A percentile compares a stretch with the other conserved stretches of the same genome.
Evolutionary conservation across 2,888 invertebrate species (phyloP).

Genomic region (Patella depressa): DNA sequence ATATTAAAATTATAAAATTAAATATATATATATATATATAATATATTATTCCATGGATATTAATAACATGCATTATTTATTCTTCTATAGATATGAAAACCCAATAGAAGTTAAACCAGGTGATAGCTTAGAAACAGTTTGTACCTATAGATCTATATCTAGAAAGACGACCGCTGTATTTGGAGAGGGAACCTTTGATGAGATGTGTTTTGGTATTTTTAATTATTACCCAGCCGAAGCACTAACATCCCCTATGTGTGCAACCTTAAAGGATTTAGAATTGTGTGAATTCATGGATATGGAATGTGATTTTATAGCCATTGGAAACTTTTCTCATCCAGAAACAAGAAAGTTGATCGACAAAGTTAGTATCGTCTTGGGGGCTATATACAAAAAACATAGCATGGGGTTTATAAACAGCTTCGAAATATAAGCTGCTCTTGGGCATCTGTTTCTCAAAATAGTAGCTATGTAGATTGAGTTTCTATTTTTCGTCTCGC

Average conservation of each 20-base stretch:
- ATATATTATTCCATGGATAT: neutral
- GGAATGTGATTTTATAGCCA: neutral
- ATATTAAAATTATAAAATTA: no score
- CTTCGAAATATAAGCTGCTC: no score
- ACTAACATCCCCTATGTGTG: neutral
- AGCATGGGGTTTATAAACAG: no score
- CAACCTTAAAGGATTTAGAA: slow-evolving; percentile 4
- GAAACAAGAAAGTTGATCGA: neutral
- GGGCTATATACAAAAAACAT: no score
- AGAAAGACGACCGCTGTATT: slow-evolving; percentile 22
- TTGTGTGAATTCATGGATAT: neutral
- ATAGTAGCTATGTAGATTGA: no score
- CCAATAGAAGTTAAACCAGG: slow-evolving; percentile 34
- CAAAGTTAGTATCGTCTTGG: neutral
- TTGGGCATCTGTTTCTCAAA: no score
- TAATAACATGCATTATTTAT: neutral
- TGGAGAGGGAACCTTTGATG: slow-evolving; percentile 27
- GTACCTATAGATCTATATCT: slow-evolving; percentile 28
- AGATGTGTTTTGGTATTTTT: slow-evolving; percentile 22
- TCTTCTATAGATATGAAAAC: slow-evolving; percentile 14
- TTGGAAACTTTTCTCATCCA: slow-evolving; percentile 2
- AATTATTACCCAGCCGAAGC: slow-evolving; percentile 12
- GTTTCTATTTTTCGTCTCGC: no score
- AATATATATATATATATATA: no score
- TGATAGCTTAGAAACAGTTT: slow-evolving; percentile 32